A percentile compares a stretch with the other conserved stretches of the same genome.
Conservation (phyloP, 2,888 invertebrate species). For the Philereme transversata region DNA sequence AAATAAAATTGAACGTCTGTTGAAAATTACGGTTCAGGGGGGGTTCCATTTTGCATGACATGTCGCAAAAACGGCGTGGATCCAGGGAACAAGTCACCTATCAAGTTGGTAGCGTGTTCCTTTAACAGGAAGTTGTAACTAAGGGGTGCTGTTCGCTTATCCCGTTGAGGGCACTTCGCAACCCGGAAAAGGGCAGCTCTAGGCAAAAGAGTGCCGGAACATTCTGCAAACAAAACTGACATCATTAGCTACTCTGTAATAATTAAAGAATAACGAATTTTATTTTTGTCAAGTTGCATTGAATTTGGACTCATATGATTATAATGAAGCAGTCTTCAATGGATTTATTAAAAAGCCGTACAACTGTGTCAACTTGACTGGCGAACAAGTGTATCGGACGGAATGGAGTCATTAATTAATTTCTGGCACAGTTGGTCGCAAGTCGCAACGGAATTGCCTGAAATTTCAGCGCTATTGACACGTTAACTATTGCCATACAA, state of each 20-base stretch:
- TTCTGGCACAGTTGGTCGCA: constrained; percentile 34
- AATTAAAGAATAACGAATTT: no score
- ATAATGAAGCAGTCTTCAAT: constrained; percentile 9
- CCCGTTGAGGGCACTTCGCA: constrained; percentile 42
- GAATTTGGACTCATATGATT: not conserved
- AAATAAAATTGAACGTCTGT: constrained; percentile 34
- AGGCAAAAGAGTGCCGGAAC: constrained; percentile 52
- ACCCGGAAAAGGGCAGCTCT: constrained; percentile 52
- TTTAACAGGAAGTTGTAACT: constrained; percentile 55
- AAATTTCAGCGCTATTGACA: constrained; percentile 51
- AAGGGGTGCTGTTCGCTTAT: constrained; percentile 53
- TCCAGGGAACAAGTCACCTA: constrained; percentile 30
- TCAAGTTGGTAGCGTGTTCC: constrained; percentile 39
- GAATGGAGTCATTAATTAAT: constrained; percentile 59
- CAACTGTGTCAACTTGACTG: constrained; percentile 59
- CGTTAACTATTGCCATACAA: constrained; percentile 31
- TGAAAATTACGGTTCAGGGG: constrained; percentile 28
- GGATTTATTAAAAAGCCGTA: constrained; percentile 23
- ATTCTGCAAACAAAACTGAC: constrained; percentile 50
- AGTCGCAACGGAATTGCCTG: constrained; percentile 16
- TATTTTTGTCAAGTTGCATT: no score
- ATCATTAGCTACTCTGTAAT: constrained; percentile 35
- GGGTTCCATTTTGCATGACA: constrained; percentile 28
- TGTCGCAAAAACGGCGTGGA: constrained; percentile 12
- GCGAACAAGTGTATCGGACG: constrained; percentile 47